phyloP scores from a whole-genome alignment of 1,140 invertebrate genomes.

The Chelonus insularis region DNA sequence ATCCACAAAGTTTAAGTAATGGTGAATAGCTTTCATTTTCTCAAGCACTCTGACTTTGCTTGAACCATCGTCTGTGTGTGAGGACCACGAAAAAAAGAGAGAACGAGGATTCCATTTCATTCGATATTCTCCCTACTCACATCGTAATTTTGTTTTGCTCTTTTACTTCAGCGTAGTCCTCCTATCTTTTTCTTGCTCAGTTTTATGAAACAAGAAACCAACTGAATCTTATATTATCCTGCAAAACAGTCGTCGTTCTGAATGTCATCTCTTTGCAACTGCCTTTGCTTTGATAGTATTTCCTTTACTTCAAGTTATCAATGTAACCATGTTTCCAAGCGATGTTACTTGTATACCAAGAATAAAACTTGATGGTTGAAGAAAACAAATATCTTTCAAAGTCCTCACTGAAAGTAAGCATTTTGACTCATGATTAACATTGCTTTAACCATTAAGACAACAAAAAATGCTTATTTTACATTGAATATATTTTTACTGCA shows the following conservation, averaged over 20 bases:
- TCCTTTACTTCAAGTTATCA: constrained; percentile 30
- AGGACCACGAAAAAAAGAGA: constrained; percentile 1
- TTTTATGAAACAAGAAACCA: constrained; percentile 41
- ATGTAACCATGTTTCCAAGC: constrained; percentile 51
- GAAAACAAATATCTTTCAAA: constrained; percentile 41
- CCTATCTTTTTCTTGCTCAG: constrained; percentile 20
- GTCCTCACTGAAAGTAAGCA: not conserved
- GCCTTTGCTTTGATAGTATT: not conserved
- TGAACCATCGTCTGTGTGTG: not conserved
- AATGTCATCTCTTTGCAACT: constrained; percentile 15
- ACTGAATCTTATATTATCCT: constrained; percentile 28
- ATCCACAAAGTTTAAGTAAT: constrained; percentile 18
- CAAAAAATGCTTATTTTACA: too few species aligned
- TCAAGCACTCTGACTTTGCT: constrained; percentile 3
- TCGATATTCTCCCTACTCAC: constrained; percentile 12
- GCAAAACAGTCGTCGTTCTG: constrained; percentile 11
- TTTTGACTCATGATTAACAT: too few species aligned
- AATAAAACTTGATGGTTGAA: constrained; percentile 47
- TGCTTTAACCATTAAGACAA: too few species aligned
- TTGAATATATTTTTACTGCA: too few species aligned
- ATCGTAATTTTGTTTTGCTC: constrained; percentile 15
- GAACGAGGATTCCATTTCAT: constrained; percentile 20
- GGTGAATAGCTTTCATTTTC: constrained; percentile 8
- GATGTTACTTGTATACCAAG: constrained; percentile 36
- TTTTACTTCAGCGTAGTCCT: constrained; percentile 14